Conservation (phyloP, 2,797 vertebrate species). For the Bovichtus diacanthus region DNA sequence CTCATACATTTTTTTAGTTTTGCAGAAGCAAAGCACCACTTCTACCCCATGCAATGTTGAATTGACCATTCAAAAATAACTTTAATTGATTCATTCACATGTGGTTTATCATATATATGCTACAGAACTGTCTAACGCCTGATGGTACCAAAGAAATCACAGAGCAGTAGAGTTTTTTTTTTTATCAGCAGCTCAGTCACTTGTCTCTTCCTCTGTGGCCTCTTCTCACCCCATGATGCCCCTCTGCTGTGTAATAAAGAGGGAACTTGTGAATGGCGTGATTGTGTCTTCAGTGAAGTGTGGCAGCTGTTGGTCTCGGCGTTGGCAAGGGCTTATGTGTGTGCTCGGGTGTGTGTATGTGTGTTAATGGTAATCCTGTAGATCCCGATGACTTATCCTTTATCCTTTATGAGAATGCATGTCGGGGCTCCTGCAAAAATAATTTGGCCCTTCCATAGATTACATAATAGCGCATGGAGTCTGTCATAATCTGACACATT, state of each 20-base stretch:
- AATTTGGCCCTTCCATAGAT: slow-evolving; percentile 55
- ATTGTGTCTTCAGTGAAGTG: slow-evolving; percentile 71
- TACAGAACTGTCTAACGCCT: not conserved
- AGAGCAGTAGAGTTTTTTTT: slow-evolving; percentile 17
- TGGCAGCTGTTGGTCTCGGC: slow-evolving; percentile 61
- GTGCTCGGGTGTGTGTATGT: slow-evolving; percentile 49
- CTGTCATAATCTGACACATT: slow-evolving; percentile 61
- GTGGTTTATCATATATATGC: not conserved
- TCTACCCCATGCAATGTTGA: not conserved
- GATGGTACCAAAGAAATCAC: not conserved
- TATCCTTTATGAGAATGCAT: slow-evolving; percentile 69
- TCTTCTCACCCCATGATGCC: slow-evolving; percentile 43
- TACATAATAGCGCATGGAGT: slow-evolving; percentile 61
- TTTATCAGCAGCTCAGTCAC: slow-evolving; percentile 6
- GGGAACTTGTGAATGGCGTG: slow-evolving; percentile 69
- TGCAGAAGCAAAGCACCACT: not conserved
- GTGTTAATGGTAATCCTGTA: slow-evolving; percentile 74
- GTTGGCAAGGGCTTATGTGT: slow-evolving; percentile 54
- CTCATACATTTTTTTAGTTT: not conserved
- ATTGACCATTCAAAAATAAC: not conserved
- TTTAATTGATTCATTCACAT: not conserved
- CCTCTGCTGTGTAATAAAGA: slow-evolving; percentile 67
- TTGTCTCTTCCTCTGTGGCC: slow-evolving; percentile 31
- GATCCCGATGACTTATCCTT: slow-evolving; percentile 73
- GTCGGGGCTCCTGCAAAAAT: slow-evolving; percentile 48